Base-by-base conservation (phyloP, 2,113 vertebrate species). In the Turdus rufiventris region DNA sequence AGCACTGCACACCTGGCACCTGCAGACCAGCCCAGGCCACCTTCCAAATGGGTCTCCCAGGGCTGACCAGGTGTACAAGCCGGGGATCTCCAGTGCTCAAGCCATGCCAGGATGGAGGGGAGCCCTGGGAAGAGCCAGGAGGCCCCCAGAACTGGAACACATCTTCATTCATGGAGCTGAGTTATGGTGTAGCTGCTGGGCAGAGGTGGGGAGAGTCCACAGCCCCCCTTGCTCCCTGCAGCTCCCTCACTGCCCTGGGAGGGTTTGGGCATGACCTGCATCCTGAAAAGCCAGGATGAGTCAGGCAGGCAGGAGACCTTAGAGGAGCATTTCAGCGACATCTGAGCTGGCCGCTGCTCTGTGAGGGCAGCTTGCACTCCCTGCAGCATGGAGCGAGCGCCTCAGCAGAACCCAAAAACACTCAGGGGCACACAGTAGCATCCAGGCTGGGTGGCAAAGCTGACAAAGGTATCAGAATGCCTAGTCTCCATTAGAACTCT, bases 21-120 rank as follows among this genome's bases (percentile, higher is more conserved):
- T 47, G 43, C 15, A 5, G 26, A 54, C 56, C 47, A 88, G n/a
- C 54, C 56, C 31, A 15, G 42, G 31, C 16, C 19, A 13, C 57
- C 58, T 53, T 43, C 43, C 33, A 53, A 25, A 70, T 0, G 3
- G 14, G 11, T 51, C 36, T 84, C 23, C 17, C 5, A 3, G 54
- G 34, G 29, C 38, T 38, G 11, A 9, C 14, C 42, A 48, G 16
- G 25, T 61, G 48, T 10, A 9, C 13, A 58, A 72, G 29, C 29
- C 0, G 0, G 5, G 31, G 16, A 1, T 43, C 5, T 1, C 28
- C 0, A 1, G 31, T 43, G 50, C n/a, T 91, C 1, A 0, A 56
- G 36, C 48, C 13, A 2, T 38, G 13, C 18, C 58, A 36, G 3
- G 14, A 14, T 51, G 31, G 9, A 57, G 18, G 11, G 26, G 28